Percentiles rank a stretch among this genome's conserved stretches.
These are phyloP conservation scores for Lordiphosa fenestrarum DNA, from an alignment of 2,888 invertebrate genomes.

Conservation along the genomic window DNA sequence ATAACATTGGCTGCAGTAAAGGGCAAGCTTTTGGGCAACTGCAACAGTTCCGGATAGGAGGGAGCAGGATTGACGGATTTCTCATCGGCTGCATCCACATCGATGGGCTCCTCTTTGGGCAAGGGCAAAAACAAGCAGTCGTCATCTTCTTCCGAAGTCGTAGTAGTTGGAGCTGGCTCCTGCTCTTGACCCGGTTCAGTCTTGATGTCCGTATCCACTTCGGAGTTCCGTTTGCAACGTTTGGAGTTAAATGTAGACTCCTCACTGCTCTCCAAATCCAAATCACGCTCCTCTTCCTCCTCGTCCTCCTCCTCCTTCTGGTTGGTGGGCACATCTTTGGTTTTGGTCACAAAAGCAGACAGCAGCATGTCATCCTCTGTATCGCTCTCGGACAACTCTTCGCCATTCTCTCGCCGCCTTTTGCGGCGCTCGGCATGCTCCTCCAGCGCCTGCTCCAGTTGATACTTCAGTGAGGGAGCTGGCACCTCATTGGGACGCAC, in stretches of 20 bases:
- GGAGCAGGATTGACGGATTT: constrained; percentile 26
- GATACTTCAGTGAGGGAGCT: constrained; percentile 78
- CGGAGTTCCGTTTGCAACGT: constrained; percentile 47
- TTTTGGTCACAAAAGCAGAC: constrained; percentile 50
- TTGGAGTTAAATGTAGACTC: constrained; percentile 34
- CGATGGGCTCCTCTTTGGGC: constrained; percentile 80
- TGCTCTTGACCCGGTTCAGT: constrained; percentile 45
- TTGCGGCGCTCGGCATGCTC: constrained; percentile 74
- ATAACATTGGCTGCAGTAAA: constrained; percentile 45
- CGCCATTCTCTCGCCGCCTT: constrained; percentile 62
- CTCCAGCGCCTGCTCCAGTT: constrained; percentile 74
- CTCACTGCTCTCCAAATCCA: constrained; percentile 57
- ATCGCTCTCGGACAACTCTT: constrained; percentile 52
- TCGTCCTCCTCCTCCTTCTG: constrained; percentile 25
- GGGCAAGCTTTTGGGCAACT: constrained; percentile 53
- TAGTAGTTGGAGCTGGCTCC: constrained; percentile 8
- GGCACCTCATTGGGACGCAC: constrained; percentile 79
- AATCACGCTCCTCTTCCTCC: constrained; percentile 40
- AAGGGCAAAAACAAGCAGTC: constrained; percentile 52
- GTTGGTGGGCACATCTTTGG: constrained; percentile 29
- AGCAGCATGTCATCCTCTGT: constrained; percentile 63
- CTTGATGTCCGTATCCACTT: constrained; percentile 57
- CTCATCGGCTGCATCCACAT: constrained; percentile 74
- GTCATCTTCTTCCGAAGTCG: constrained; percentile 41
- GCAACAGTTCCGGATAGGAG: constrained; percentile 67